These are phyloP conservation scores for Teleopsis dalmanni DNA, from an alignment of 1,140 invertebrate genomes.

Conservation along the genomic window DNA sequence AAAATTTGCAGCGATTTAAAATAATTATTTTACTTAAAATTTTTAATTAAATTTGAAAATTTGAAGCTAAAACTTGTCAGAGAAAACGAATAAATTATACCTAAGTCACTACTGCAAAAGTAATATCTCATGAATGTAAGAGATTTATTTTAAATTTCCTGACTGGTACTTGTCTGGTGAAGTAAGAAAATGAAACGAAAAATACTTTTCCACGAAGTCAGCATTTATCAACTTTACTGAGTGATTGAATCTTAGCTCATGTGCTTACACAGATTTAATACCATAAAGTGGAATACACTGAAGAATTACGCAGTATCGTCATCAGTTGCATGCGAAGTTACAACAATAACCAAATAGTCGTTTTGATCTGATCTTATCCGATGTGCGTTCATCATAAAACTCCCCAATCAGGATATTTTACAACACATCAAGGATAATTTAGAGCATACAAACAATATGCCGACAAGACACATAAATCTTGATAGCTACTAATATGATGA, in stretches of 20 bases:
- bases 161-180: too few species aligned
- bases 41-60: too few species aligned
- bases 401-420: neutral
- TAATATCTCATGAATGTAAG: too few species aligned
- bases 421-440: constrained; percentile 8
- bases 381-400: constrained; percentile 9
- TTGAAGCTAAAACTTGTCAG: too few species aligned
- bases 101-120: too few species aligned
- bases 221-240: too few species aligned
- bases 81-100: too few species aligned
- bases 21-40: too few species aligned
- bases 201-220: too few species aligned
- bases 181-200: too few species aligned
- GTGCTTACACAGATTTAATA: constrained; percentile 11
- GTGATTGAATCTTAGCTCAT: constrained; percentile 10
- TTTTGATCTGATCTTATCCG: constrained; percentile 9
- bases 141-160: too few species aligned
- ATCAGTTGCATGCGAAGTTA: neutral
- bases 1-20: too few species aligned
- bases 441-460: constrained; percentile 10
- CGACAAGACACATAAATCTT: constrained; percentile 10
- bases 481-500: constrained; percentile 8
- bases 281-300: constrained; percentile 6
- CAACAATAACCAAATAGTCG: neutral
- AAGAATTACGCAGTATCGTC: neutral